Percentiles rank a stretch among this genome's conserved stretches.
These are phyloP conservation scores for Cyclophora punctaria DNA, from an alignment of 2,888 invertebrate genomes.

Conservation along the genomic window DNA sequence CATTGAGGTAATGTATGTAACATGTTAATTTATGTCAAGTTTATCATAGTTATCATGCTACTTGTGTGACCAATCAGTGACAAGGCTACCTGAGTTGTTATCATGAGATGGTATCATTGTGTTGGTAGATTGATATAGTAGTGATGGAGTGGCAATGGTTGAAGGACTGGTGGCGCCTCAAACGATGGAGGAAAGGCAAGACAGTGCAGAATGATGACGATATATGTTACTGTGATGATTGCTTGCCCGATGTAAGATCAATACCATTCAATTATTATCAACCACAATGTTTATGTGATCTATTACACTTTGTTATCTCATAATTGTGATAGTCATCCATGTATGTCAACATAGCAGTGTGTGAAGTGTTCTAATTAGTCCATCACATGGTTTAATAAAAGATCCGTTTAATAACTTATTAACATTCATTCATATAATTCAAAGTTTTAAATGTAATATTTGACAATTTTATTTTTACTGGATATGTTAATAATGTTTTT, in stretches of 20 bases:
- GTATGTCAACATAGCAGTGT: no score
- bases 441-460: no score
- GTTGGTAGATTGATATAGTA: constrained; percentile 38
- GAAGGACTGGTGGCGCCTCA: constrained; percentile 87
- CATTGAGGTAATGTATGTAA: constrained; percentile 60
- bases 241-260: constrained; percentile 74
- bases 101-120: constrained; percentile 34
- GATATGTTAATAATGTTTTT: no score
- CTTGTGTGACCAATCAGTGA: constrained; percentile 47
- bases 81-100: constrained; percentile 39
- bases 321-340: no score
- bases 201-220: constrained; percentile 75
- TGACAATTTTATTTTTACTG: no score
- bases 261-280: not conserved
- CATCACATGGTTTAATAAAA: no score
- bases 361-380: no score
- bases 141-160: constrained; percentile 87
- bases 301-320: no score
- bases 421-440: no score
- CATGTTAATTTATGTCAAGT: constrained; percentile 63
- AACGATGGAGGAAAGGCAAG: constrained; percentile 78
- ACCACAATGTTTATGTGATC: not conserved
- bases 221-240: constrained; percentile 86
- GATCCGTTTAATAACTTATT: no score
- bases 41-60: constrained; percentile 60